A percentile compares a stretch with the other conserved stretches of the same genome.
Evolutionary conservation across 2,113 vertebrate species (phyloP).

Genomic region (Myotis yumanensis): DNA sequence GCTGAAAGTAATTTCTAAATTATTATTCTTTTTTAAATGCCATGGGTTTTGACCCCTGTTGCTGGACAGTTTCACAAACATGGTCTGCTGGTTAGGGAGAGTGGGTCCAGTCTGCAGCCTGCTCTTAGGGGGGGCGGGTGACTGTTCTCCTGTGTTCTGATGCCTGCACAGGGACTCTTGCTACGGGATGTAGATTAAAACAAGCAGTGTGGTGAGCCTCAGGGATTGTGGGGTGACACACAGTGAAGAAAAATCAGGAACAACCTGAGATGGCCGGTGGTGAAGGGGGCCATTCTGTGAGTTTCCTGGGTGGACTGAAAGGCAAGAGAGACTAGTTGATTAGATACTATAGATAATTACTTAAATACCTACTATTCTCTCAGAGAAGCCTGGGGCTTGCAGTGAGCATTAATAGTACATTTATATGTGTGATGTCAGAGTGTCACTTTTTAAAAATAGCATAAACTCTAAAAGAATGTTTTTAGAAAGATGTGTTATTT

Average conservation of each 20-base stretch:
- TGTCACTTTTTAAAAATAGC: background rate
- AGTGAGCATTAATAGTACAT: background rate
- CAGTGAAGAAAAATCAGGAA: background rate
- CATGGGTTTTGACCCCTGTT: background rate
- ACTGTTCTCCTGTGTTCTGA: background rate
- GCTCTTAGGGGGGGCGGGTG: background rate
- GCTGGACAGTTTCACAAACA: background rate
- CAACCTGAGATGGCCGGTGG: accelerated
- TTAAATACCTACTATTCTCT: background rate
- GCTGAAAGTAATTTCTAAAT: background rate
- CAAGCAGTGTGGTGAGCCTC: background rate
- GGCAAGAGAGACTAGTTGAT: background rate
- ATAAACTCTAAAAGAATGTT: background rate
- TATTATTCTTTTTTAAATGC: background rate
- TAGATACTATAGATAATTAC: background rate
- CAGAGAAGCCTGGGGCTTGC: background rate
- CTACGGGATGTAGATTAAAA: background rate
- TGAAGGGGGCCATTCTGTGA: background rate
- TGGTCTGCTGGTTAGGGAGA: background rate
- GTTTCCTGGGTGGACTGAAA: background rate
- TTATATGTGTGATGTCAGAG: background rate
- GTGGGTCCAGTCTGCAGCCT: background rate
- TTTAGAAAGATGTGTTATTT: background rate
- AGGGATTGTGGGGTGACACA: background rate
- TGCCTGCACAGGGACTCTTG: background rate